Percentiles rank a stretch among this genome's conserved stretches.
These are phyloP conservation scores for Prosapia bicincta DNA, from an alignment of 2,888 invertebrate genomes.

Conservation along the genomic window DNA sequence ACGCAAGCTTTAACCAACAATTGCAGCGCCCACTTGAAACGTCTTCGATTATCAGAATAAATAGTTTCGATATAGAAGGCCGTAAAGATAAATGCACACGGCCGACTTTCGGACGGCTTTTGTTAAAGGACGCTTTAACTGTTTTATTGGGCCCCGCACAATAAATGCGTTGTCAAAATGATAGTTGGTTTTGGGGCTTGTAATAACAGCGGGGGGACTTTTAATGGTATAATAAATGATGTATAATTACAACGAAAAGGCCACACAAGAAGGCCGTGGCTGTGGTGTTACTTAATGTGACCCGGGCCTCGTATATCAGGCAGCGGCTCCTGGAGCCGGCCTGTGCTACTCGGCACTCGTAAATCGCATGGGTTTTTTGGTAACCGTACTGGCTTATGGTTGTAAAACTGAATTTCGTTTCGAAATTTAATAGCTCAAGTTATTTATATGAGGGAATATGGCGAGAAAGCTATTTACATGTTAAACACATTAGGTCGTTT, in stretches of 20 bases:
- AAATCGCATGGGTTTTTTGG: too few relatives aligned
- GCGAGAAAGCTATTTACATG: too few relatives aligned
- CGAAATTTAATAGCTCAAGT: too few relatives aligned
- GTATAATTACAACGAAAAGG: background rate
- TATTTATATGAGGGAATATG: too few relatives aligned
- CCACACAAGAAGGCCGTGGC: background rate
- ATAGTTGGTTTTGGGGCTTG: background rate
- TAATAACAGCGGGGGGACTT: background rate
- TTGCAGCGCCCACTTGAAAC: too few relatives aligned
- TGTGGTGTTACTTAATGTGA: background rate
- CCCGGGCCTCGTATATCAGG: background rate
- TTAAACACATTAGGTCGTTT: too few relatives aligned
- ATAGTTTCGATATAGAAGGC: too few relatives aligned
- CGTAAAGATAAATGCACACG: background rate
- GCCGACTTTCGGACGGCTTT: background rate
- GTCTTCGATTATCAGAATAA: too few relatives aligned
- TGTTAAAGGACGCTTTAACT: background rate
- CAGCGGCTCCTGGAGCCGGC: background rate
- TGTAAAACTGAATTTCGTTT: too few relatives aligned
- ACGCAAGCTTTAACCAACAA: too few relatives aligned
- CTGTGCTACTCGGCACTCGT: too few relatives aligned
- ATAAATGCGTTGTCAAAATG: background rate
- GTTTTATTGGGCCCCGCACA: background rate
- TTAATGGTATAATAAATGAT: background rate
- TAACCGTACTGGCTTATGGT: too few relatives aligned